phyloP scores from a whole-genome alignment of 1,140 invertebrate species.

The Heliconius nattereri region DNA sequence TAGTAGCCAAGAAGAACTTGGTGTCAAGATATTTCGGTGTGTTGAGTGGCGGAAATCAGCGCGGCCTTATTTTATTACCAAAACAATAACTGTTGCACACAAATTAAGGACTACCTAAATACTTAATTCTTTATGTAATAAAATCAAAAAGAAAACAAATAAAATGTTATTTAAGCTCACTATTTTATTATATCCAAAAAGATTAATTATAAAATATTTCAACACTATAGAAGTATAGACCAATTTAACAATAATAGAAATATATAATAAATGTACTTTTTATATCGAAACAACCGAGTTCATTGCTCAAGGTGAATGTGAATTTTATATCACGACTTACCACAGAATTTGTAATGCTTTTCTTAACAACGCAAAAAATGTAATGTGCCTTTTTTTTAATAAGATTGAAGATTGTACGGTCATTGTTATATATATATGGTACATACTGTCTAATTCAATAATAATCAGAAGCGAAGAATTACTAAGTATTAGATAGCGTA shows the following conservation, averaged over 20 bases:
- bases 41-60: too few species aligned
- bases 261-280: neutral
- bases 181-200: neutral
- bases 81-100: too few species aligned
- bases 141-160: neutral
- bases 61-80: too few species aligned
- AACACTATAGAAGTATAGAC: neutral
- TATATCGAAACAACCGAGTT: conserved; percentile 18
- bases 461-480: neutral
- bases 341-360: conserved; percentile 31
- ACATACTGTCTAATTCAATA: neutral
- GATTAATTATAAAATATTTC: neutral
- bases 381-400: conserved; percentile 4
- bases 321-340: conserved; percentile 27
- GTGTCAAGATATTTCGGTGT: too few species aligned
- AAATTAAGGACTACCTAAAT: too few species aligned
- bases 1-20: neutral
- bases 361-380: conserved; percentile 20
- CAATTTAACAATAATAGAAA: conserved; percentile 7
- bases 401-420: neutral
- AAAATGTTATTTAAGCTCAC: neutral
- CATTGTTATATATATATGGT: neutral
- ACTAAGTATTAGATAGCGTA: too few species aligned
- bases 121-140: neutral
- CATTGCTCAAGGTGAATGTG: conserved; percentile 24